Base-by-base conservation (phyloP, 1,140 invertebrate genomes). In the Plodia interpunctella region DNA sequence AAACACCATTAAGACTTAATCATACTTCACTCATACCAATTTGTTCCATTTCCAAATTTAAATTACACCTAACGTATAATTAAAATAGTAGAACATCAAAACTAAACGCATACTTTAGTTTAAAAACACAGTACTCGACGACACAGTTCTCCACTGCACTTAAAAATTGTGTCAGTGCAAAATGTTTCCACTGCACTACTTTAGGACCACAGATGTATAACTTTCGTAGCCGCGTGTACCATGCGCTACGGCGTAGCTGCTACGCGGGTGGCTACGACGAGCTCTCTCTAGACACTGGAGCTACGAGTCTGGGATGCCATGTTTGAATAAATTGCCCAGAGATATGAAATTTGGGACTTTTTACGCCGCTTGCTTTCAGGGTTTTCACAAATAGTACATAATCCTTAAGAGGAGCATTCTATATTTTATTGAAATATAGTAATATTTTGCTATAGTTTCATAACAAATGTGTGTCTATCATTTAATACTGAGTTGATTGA, bases 261-360 rank as follows among this genome's bases (percentile, higher is more conserved):
- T 21, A 63, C 60, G 58, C 65, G 66, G 51, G 62, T 60, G 59
- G 5, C 28, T 50, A 17, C 59, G 9, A 32, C 50, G 51, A 20
- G 20, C 32, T 21, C 50, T 49, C 44, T 25, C 10, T 38, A 60
- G 25, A 61, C 56, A 68, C 66, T 68, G 62, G 13, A 1, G 38
- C 59, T 62, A 57, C 53, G 50, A 53, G 38, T 19, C 53, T 10
- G 66, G 51, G 66, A 61, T 68, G 55, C 66, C 66, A 68, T 52
- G 49, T 52, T 50, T 18, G 56, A 53, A 54, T 57, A 18, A 60
- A 64, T 68, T 68, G 63, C 62, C 66, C 66, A 56, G 19, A 20
- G 0, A 53, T 21, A 25, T 53, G n/a, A 53, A 25, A 9, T 53
- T 51, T 20, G 20, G 6, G 18, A 19, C 49, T 20, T 51, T 51